A percentile compares a stretch with the other conserved stretches of the same genome.
Evolutionary conservation across 2,113 vertebrate genomes (phyloP).

Genomic region (Madoqua kirkii): DNA sequence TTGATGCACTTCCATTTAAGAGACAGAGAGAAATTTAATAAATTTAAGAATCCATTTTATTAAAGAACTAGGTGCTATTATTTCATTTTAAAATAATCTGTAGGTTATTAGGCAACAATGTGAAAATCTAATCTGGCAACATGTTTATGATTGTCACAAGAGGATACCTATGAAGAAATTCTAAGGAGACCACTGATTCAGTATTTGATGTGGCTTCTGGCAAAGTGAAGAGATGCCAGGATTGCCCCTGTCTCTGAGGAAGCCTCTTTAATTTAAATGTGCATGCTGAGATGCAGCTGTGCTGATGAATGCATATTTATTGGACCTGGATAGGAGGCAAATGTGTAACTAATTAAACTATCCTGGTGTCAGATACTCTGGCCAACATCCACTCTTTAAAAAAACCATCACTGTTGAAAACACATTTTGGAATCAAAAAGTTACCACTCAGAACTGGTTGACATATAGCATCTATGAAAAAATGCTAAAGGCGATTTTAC

Average conservation of each 20-base stretch:
- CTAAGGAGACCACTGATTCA: conserved; percentile 72
- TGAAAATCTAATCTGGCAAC: conserved; percentile 44
- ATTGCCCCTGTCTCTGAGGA: conserved; percentile 78
- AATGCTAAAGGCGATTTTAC: background rate
- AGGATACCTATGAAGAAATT: conserved; percentile 59
- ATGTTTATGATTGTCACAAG: conserved; percentile 47
- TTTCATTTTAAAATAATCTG: background rate
- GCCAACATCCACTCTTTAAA: conserved; percentile 24
- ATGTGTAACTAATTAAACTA: conserved; percentile 79
- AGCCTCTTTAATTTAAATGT: conserved; percentile 81
- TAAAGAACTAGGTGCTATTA: background rate
- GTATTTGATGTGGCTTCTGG: conserved; percentile 78
- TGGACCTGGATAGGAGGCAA: conserved; percentile 81
- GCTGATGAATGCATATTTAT: conserved; percentile 82
- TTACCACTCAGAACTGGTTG: background rate
- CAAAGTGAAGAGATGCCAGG: conserved; percentile 76
- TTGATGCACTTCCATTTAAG: background rate
- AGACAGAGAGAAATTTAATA: background rate
- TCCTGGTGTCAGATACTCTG: conserved; percentile 66
- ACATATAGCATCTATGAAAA: background rate
- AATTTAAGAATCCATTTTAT: background rate
- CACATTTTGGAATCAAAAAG: conserved; percentile 45
- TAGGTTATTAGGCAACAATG: background rate
- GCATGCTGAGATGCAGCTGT: conserved; percentile 84
- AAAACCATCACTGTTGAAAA: conserved; percentile 33